Evolutionary conservation across 2,113 vertebrate species (phyloP).

Genomic region (Ceyx margarethae): DNA sequence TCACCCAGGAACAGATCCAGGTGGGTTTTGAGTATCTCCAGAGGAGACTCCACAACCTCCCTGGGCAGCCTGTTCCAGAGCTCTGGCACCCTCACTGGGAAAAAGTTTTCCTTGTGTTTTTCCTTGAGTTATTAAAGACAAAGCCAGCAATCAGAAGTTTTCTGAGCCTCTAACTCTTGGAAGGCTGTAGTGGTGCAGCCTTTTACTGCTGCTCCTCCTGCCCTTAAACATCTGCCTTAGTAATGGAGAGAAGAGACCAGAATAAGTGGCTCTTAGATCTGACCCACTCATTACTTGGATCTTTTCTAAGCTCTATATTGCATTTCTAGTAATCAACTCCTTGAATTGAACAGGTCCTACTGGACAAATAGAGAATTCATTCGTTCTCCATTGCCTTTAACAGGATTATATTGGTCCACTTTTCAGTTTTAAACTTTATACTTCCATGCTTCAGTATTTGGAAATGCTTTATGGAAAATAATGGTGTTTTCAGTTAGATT

Average conservation of each 20-base stretch:
- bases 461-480: slow-evolving; percentile 24
- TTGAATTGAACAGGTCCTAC: neutral
- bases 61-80: too few species aligned
- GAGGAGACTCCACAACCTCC: too few species aligned
- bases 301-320: neutral
- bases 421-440: neutral
- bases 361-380: too few species aligned
- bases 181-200: neutral
- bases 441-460: neutral
- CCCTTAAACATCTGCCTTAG: neutral
- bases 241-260: neutral
- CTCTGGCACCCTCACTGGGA: too few species aligned
- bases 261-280: neutral
- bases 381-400: neutral
- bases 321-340: neutral
- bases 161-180: neutral
- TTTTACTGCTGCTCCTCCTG: neutral
- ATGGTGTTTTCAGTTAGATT: slow-evolving; percentile 2
- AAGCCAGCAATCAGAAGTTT: neutral
- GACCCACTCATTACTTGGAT: neutral
- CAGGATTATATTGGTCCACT: neutral
- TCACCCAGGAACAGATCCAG: too few species aligned
- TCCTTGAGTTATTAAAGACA: neutral
- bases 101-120: too few species aligned
- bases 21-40: too few species aligned